A percentile compares a stretch with the other conserved stretches of the same genome.
Conservation (phyloP, 2,797 vertebrate genomes). For the Channa striata region DNA sequence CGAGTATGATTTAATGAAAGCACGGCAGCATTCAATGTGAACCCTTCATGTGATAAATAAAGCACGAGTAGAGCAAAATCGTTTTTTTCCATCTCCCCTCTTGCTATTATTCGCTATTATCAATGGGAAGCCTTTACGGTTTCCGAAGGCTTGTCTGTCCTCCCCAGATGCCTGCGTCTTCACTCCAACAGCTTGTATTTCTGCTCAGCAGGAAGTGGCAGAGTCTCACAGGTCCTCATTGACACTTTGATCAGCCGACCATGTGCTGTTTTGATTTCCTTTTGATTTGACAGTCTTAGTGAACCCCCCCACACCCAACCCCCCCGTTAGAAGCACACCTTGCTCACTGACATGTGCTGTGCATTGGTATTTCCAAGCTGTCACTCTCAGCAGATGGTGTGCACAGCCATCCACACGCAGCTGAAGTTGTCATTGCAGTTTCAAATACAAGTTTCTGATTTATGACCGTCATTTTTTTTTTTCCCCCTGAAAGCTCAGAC, state of each 20-base stretch:
- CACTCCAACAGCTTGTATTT: conserved; percentile 52
- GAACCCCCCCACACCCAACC: neutral
- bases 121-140: conserved; percentile 22
- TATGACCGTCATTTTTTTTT: conserved; percentile 43
- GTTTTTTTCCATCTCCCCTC: conserved; percentile 23
- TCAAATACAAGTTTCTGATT: conserved; percentile 66
- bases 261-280: conserved; percentile 69
- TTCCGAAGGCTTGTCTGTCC: conserved; percentile 33
- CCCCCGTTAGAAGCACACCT: conserved; percentile 39
- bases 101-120: conserved; percentile 22
- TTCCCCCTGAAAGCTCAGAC: conserved; percentile 37
- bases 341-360: conserved; percentile 47
- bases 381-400: conserved; percentile 37
- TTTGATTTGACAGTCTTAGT: conserved; percentile 69
- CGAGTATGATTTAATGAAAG: conserved; percentile 21
- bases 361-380: conserved; percentile 60
- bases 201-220: conserved; percentile 42
- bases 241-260: conserved; percentile 68
- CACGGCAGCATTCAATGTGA: conserved; percentile 18
- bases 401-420: conserved; percentile 44
- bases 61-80: conserved; percentile 22
- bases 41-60: conserved; percentile 41
- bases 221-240: conserved; percentile 56
- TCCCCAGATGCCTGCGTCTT: conserved; percentile 36
- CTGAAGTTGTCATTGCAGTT: conserved; percentile 55